Base-by-base conservation (phyloP, 2,888 invertebrate species). In the Lepas anatifera region DNA sequence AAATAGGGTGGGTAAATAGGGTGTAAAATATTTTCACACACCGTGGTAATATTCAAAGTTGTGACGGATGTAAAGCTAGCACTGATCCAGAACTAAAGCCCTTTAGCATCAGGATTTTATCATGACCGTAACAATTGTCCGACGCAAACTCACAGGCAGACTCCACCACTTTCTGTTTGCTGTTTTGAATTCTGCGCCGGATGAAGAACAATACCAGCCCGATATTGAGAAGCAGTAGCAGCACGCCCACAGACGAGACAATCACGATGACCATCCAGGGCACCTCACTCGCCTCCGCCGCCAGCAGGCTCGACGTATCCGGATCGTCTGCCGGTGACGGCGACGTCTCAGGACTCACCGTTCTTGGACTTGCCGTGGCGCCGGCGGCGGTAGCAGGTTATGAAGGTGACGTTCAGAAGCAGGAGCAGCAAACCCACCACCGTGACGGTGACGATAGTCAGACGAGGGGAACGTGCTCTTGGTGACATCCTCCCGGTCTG, bases 211-310 rank as follows among this genome's bases (percentile, higher is more conserved):
- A 76, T 68, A 82, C 81, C 69, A 82, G 79, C 64, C 80, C 78
- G 69, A 82, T 78, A 75, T 82, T 82, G 72, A 82, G 78, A 22
- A 80, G 78, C 63, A 82, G 78, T 41, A 82, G 77, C 70, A 81
- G 78, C 70, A 79, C 77, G n/a, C 81, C 81, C 3, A 81, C 79
- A n/a, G 94, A 86, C 50, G 92, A 92, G 72, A 95, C 92, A 77
- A 93, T 90, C 78, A 93, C 88, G 80, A 95, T 91, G 78, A 95
- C 89, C 77, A 93, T 88, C 81, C 91, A 89, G 39, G 95, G 92
- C 74, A 90, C 85, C 78, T 92, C 91, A 71, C 88, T 86, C 72
- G 87, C 85, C 79, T 90, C 90, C 77, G 88, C 83, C 75, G 29
- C 52, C 29, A 29, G 22, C 52, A 29, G 52, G 13, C 29, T 16